These are phyloP conservation scores for Colletes gigas DNA, from an alignment of 1,140 invertebrate genomes.

Conservation along the genomic window DNA sequence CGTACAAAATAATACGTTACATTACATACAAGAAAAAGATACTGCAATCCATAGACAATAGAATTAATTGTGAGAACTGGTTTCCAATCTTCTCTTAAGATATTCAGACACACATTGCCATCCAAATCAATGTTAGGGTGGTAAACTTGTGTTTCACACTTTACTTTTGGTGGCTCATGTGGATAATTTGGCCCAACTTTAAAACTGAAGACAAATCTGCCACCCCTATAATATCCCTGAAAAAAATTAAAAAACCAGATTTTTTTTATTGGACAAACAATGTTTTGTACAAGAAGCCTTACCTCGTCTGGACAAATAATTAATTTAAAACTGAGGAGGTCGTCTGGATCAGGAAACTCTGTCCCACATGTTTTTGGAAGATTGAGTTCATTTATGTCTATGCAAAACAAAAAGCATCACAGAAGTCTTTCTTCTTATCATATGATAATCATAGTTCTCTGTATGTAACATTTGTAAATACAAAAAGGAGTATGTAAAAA, in stretches of 20 bases:
- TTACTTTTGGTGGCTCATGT: slow-evolving; percentile 97
- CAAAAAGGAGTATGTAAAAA: not conserved
- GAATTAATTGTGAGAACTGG: slow-evolving; percentile 98
- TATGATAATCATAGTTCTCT: not conserved
- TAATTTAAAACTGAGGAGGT: slow-evolving; percentile 97
- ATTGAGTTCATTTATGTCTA: slow-evolving; percentile 98
- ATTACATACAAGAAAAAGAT: slow-evolving; percentile 94
- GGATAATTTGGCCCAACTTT: slow-evolving; percentile 98
- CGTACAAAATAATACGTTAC: not conserved
- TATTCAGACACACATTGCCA: slow-evolving; percentile 97
- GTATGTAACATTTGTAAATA: not conserved
- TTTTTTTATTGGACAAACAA: not conserved
- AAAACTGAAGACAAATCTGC: slow-evolving; percentile 98
- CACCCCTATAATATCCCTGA: slow-evolving; percentile 96
- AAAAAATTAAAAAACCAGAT: slow-evolving; percentile 63
- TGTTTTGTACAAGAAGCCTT: slow-evolving; percentile 40
- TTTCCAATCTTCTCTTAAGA: slow-evolving; percentile 99
- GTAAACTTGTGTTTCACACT: slow-evolving; percentile 96
- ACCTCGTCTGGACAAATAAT: slow-evolving; percentile 98
- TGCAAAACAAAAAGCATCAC: slow-evolving; percentile 72
- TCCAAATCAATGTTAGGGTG: slow-evolving; percentile 98
- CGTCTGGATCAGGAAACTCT: slow-evolving; percentile 98
- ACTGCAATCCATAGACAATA: slow-evolving; percentile 98
- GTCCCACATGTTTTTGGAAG: slow-evolving; percentile 97
- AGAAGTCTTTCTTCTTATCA: not conserved